phyloP scores from a whole-genome alignment of 2,797 vertebrate genomes.

The Tokudaia tokunoshimensis region DNA sequence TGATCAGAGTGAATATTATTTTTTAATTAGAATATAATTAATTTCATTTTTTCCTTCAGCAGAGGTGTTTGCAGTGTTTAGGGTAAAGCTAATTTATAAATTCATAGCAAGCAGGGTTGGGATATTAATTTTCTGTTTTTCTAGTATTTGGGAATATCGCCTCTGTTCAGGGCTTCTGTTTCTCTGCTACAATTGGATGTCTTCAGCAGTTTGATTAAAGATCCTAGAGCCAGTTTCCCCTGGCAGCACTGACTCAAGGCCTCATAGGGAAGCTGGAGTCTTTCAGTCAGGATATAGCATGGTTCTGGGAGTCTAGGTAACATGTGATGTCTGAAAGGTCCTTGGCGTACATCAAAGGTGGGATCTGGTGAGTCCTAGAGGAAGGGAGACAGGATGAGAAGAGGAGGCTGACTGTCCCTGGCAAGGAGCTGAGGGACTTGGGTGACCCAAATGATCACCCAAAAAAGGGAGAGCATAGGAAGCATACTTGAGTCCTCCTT shows the following conservation, averaged over 20 bases:
- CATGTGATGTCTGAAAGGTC: neutral
- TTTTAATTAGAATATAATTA: neutral
- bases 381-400: neutral
- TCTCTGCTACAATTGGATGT: neutral
- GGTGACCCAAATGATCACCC: neutral
- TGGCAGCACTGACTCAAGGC: neutral
- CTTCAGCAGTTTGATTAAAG: neutral
- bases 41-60: neutral
- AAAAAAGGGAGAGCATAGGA: neutral
- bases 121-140: neutral
- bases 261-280: neutral
- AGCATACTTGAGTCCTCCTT: neutral
- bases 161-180: neutral
- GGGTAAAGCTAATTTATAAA: neutral
- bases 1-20: neutral
- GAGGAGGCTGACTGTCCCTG: neutral
- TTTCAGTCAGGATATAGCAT: neutral
- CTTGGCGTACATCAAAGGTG: neutral
- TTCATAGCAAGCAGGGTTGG: neutral
- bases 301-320: neutral
- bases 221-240: neutral
- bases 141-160: neutral
- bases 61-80: neutral
- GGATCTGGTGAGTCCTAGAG: neutral
- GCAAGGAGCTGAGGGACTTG: neutral